Base-by-base conservation (phyloP, 2,888 invertebrate genomes). In the Bombylius discolor region DNA sequence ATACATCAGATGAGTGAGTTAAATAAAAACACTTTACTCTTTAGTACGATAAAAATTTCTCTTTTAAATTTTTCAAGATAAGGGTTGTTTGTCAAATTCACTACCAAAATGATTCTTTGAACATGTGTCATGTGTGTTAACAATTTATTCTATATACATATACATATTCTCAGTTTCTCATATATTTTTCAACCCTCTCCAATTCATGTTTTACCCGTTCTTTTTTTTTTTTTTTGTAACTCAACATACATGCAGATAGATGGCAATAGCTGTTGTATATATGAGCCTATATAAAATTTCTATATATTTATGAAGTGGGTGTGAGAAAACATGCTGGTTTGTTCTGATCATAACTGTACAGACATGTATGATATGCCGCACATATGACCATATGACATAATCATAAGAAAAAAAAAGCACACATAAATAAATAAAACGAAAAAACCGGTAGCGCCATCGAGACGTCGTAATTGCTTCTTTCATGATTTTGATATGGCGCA, bases 381-480 rank as follows among this genome's bases (percentile, higher is more conserved):
- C 12, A 42, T 42, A 11, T 42, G 39, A 42, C 39, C 11, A 42
- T 42, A 42, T 42, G 39, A 42, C 11, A 42, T 42, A 11, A 42
- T 42, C 39, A n/a, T n/a, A 42, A 42, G 11, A 42, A 42, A 42
- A 8, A 42, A 9, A 36, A 36, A 36, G 6, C 36, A 6, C 6
- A 36, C 9, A 9, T 8, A 36, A 9, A 36, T 8, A 36, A 36
- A 9, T 8, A 36, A 36, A 36, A 9, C 36, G 39, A 11, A 42
- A 42, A 8, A 56, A 36, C 56, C 56, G 58, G 60, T 57, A 58
- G 61, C 61, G 62, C 64, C 65, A 65, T 65, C 62, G 63, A 65
- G 65, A 66, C 65, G 65, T 64, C 66, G 64, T 64, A 61, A 64
- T 64, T 62, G 64, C 62, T 63, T 57, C 56, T 59, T 57, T 59